A percentile compares a stretch with the other conserved stretches of the same genome.
Conservation (phyloP, 2,888 invertebrate genomes). For the Aromia moschata region DNA sequence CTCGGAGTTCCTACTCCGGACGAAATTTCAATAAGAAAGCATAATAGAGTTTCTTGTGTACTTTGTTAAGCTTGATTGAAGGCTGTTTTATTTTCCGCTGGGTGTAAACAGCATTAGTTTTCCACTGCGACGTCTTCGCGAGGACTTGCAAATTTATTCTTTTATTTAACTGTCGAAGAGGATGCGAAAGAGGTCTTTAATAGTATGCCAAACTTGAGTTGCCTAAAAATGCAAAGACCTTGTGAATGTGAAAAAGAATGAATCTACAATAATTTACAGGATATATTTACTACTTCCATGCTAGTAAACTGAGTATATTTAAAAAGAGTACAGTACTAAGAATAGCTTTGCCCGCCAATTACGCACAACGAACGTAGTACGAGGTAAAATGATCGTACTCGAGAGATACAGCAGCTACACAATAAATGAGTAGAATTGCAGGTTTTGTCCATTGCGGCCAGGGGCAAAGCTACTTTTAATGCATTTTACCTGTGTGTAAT, state of each 20-base stretch:
- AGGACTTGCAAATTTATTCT: conserved; percentile 6
- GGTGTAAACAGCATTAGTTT: conserved; percentile 4
- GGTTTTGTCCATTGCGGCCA: too few species aligned
- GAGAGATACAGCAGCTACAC: too few species aligned
- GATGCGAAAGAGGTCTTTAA: neutral
- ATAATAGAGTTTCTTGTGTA: conserved; percentile 8
- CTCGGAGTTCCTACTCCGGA: neutral
- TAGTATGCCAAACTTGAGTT: neutral
- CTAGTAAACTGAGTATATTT: too few species aligned
- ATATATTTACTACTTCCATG: too few species aligned
- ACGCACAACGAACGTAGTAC: too few species aligned
- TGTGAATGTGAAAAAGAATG: neutral
- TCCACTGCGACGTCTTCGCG: conserved; percentile 1
- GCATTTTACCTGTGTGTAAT: too few species aligned
- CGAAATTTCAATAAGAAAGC: conserved; percentile 4
- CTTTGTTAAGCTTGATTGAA: conserved; percentile 1
- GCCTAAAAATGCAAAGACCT: neutral
- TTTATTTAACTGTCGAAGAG: neutral
- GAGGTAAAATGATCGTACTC: too few species aligned
- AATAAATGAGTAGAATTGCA: too few species aligned
- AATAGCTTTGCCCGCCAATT: too few species aligned
- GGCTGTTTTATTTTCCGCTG: conserved; percentile 3
- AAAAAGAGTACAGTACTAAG: too few species aligned
- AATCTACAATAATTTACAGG: too few species aligned
- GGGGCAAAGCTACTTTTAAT: too few species aligned